Evolutionary conservation across 2,797 vertebrate genomes (phyloP).

Genomic region (Cygnus olor): DNA sequence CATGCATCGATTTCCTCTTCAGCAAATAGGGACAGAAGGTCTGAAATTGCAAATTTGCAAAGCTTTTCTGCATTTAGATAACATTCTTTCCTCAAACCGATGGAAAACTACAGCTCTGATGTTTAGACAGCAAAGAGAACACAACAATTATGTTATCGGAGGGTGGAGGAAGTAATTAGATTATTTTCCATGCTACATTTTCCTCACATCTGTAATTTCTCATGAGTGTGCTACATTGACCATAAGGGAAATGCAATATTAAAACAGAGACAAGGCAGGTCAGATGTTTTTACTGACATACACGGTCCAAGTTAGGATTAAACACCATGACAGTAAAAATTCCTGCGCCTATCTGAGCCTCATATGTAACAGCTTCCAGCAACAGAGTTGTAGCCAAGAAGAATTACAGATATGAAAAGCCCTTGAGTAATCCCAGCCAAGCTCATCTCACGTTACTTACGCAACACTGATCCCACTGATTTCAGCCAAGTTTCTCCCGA

Average conservation of each 20-base stretch:
- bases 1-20: neutral
- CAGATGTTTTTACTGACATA: neutral
- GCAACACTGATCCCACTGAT: neutral
- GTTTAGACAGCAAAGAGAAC: neutral
- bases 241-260: neutral
- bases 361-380: neutral
- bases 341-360: neutral
- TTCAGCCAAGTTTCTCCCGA: neutral
- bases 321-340: conserved; percentile 2
- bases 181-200: neutral
- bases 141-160: neutral
- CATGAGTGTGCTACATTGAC: neutral
- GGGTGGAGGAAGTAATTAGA: neutral
- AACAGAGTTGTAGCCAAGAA: neutral
- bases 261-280: neutral
- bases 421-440: neutral
- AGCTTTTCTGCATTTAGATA: neutral
- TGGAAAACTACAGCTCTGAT: neutral
- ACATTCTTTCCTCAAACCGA: neutral
- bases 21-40: neutral
- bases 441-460: neutral
- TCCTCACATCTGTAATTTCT: neutral
- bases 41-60: neutral
- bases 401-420: conserved; percentile 25
- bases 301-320: neutral